Conservation (phyloP, 2,113 vertebrate genomes). For the Leucoraja erinaceus region DNA sequence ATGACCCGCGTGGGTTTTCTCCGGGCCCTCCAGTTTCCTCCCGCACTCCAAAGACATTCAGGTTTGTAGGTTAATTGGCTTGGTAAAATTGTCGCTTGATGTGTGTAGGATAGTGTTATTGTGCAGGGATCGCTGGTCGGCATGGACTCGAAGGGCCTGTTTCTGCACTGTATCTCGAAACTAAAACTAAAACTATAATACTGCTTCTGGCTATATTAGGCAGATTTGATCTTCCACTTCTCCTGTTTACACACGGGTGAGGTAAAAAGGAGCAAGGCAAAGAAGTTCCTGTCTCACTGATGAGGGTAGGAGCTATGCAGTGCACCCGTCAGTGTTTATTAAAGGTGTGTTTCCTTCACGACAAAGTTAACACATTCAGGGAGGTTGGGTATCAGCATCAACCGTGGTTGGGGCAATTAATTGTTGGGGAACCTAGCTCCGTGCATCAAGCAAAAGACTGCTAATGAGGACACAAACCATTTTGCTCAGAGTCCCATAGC, state of each 20-base stretch:
- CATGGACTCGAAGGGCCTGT: no score
- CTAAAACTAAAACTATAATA: no score
- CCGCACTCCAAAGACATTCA: no score
- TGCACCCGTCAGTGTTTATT: background rate
- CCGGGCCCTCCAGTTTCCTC: no score
- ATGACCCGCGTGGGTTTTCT: no score
- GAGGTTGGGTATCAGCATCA: background rate
- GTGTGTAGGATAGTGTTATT: no score
- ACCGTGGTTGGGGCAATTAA: background rate
- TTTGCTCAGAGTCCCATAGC: background rate
- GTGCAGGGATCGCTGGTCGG: no score
- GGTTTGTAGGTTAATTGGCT: no score
- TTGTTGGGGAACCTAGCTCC: background rate
- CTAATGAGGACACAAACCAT: slow-evolving; percentile 13
- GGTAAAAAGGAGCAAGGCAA: background rate
- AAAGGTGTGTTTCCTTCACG: background rate
- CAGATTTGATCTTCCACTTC: background rate
- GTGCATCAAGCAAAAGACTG: background rate
- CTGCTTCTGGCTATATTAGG: no score
- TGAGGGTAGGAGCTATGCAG: background rate
- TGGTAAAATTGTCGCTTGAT: no score
- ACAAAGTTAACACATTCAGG: background rate
- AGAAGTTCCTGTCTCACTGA: background rate
- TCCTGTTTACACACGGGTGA: background rate
- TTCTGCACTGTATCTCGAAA: no score